Percentiles rank a stretch among this genome's conserved stretches.
Evolutionary conservation across 2,113 vertebrate genomes (phyloP).

Genomic region (Vombatus ursinus): DNA sequence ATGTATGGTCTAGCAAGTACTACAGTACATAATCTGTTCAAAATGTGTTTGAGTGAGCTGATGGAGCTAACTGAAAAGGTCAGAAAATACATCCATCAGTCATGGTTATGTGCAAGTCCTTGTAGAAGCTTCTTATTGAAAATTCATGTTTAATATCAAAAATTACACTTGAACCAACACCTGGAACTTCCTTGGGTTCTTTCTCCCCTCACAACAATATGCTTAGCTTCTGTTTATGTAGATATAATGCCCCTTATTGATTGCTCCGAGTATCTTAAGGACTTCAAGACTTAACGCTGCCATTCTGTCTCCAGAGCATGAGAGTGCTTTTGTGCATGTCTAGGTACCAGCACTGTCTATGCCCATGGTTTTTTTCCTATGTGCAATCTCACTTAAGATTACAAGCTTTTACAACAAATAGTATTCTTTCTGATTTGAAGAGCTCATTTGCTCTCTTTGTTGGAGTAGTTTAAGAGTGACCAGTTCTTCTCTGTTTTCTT

Average conservation of each 20-base stretch:
- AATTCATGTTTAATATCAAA: constrained; percentile 81
- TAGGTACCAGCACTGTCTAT: constrained; percentile 59
- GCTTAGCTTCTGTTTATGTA: constrained; percentile 69
- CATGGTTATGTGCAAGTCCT: constrained; percentile 86
- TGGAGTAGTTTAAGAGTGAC: constrained; percentile 64
- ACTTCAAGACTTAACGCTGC: constrained; percentile 68
- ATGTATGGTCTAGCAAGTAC: constrained; percentile 91
- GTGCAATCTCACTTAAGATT: constrained; percentile 64
- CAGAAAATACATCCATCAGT: constrained; percentile 80
- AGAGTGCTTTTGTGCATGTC: constrained; percentile 61
- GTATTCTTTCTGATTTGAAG: constrained; percentile 54
- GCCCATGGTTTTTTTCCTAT: constrained; percentile 60
- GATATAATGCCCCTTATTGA: constrained; percentile 66
- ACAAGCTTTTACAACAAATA: constrained; percentile 65
- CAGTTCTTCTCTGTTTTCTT: constrained; percentile 57
- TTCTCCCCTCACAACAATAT: constrained; percentile 42
- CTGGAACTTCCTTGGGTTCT: constrained; percentile 72
- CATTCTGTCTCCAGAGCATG: constrained; percentile 70
- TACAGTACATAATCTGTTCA: constrained; percentile 93
- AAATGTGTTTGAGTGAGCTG: constrained; percentile 93
- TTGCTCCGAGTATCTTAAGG: constrained; percentile 69
- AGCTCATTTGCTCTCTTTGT: constrained; percentile 66
- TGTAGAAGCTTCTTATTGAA: constrained; percentile 82
- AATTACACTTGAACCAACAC: constrained; percentile 80
- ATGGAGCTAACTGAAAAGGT: constrained; percentile 87